Evolutionary conservation across 2,888 invertebrate species (phyloP).

Genomic region (Pasiphila rectangulata): DNA sequence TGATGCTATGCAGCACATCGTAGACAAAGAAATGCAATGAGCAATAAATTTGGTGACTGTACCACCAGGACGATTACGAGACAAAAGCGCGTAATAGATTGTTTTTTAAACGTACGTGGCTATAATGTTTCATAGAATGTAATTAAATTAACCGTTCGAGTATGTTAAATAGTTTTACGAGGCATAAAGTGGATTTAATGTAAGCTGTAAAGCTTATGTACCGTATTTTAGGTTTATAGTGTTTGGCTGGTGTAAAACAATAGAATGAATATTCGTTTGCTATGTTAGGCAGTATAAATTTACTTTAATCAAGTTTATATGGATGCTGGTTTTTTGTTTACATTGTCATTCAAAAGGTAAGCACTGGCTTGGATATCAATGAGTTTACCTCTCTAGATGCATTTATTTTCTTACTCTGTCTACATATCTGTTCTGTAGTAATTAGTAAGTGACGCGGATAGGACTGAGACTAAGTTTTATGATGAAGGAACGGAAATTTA

Average conservation of each 20-base stretch:
- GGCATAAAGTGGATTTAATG: slow-evolving; percentile 11
- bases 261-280: too few relatives aligned
- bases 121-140: slow-evolving; percentile 21
- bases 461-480: too few relatives aligned
- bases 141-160: slow-evolving; percentile 22
- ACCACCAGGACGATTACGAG: slow-evolving; percentile 18
- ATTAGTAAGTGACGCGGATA: too few relatives aligned
- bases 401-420: too few relatives aligned
- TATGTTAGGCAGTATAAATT: too few relatives aligned
- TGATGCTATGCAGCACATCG: slow-evolving; percentile 6
- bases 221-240: slow-evolving; percentile 9
- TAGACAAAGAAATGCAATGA: slow-evolving; percentile 11
- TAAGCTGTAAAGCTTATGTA: slow-evolving; percentile 4
- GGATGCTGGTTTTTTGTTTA: too few relatives aligned
- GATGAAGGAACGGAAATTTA: too few relatives aligned
- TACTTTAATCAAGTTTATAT: too few relatives aligned
- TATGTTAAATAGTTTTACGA: slow-evolving; percentile 20
- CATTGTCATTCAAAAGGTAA: too few relatives aligned
- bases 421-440: too few relatives aligned
- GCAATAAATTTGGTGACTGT: slow-evolving; percentile 18
- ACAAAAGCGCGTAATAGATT: slow-evolving; percentile 24
- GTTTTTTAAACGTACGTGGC: slow-evolving; percentile 17
- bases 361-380: too few relatives aligned
- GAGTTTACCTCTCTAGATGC: too few relatives aligned
- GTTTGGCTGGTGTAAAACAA: background rate